Conservation (phyloP, 2,113 vertebrate genomes). For the Lagopus leucura region DNA sequence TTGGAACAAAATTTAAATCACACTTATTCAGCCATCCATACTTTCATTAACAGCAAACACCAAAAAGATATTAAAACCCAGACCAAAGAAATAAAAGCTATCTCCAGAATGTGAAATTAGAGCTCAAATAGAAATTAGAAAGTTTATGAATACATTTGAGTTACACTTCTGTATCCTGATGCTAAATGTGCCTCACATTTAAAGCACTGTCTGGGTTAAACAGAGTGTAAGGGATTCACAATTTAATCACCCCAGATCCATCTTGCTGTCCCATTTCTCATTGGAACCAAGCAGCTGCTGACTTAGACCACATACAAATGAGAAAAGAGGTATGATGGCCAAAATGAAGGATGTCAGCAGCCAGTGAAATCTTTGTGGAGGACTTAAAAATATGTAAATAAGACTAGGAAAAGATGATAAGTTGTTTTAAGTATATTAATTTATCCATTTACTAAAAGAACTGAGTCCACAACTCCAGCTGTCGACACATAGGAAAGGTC, state of each 20-base stretch:
- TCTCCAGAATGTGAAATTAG: background rate
- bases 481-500: background rate
- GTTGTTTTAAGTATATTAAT: background rate
- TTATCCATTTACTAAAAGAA: background rate
- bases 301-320: background rate
- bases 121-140: background rate
- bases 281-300: background rate
- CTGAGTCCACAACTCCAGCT: background rate
- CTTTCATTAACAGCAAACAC: slow-evolving; percentile 10
- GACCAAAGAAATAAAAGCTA: background rate
- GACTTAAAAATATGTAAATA: background rate
- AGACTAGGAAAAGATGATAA: background rate
- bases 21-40: background rate
- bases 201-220: background rate
- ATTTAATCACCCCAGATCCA: background rate
- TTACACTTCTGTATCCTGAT: background rate
- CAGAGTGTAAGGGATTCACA: background rate
- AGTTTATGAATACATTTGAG: background rate
- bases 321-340: background rate
- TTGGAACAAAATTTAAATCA: slow-evolving; percentile 22
- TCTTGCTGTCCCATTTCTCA: background rate
- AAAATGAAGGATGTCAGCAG: background rate
- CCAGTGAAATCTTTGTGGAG: background rate
- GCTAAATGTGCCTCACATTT: background rate
- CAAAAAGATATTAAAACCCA: background rate